phyloP scores from a whole-genome alignment of 2,888 invertebrate species.

The Nasonovia ribisnigri region DNA sequence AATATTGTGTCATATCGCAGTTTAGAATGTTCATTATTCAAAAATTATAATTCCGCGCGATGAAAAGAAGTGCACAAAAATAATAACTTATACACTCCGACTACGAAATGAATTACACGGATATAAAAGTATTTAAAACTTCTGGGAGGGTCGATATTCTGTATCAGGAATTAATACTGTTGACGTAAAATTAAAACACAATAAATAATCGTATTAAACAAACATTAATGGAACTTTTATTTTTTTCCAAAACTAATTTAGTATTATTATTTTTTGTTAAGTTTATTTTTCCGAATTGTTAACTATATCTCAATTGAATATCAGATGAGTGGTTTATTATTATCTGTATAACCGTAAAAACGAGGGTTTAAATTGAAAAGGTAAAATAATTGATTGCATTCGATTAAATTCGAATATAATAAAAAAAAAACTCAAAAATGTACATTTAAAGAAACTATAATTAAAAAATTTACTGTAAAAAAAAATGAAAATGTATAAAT shows the following conservation, averaged over 20 bases:
- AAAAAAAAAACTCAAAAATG: background rate
- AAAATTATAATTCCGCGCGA: slow-evolving; percentile 6
- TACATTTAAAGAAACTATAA: background rate
- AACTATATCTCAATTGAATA: slow-evolving; percentile 14
- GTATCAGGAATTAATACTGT: slow-evolving; percentile 34
- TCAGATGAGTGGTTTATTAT: slow-evolving; percentile 8
- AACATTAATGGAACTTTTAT: slow-evolving; percentile 26
- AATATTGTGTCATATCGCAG: background rate
- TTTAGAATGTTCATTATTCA: background rate
- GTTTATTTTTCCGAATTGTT: slow-evolving; percentile 46
- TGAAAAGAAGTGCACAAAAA: background rate
- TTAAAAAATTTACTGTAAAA: background rate
- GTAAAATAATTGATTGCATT: background rate
- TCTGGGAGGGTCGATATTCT: slow-evolving; percentile 14
- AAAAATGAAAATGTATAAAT: background rate
- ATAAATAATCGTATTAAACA: slow-evolving; percentile 42
- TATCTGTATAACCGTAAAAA: slow-evolving; percentile 24
- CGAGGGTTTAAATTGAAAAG: background rate
- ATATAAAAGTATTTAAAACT: background rate
- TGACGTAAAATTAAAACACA: slow-evolving; percentile 40
- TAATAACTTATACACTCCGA: background rate
- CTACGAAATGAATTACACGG: slow-evolving; percentile 27
- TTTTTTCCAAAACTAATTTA: slow-evolving; percentile 28
- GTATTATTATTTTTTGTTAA: slow-evolving; percentile 13
- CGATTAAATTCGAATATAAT: background rate